Base-by-base conservation (phyloP, 2,113 vertebrate genomes). In the Osmerus mordax region DNA sequence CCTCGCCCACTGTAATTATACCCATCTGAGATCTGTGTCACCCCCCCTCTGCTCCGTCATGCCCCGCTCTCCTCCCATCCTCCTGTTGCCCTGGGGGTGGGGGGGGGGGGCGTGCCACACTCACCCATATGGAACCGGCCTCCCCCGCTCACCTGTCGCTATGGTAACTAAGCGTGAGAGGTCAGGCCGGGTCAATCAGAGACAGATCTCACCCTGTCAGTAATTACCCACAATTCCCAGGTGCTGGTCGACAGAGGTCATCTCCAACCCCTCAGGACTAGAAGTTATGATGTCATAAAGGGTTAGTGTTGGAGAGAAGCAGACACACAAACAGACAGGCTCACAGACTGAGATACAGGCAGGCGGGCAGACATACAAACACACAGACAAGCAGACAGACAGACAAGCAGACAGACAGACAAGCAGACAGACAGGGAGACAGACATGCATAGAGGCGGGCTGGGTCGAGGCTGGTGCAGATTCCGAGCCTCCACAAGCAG, bases 171-270 rank as follows among this genome's bases (percentile, higher is more conserved):
- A 84, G 74, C 77, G 29, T 13, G 29, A 1, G 15, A 71, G 84
- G 88, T 90, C 83, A 87, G 75, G 77, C 18, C 3, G 32, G 87
- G 86, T 90, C 87, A 90, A 87, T 80, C 79, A 74, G 80, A 83
- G 84, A 88, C 85, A 88, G 84, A 82, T 79, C 47, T 61, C 25
- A 21, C 61, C 83, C 88, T 89, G 88, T 83, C 83, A 88, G 89
- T 85, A 88, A 89, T 90, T 88, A 88, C 80, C 80, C 73, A 84
- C 21, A 76, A 71, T 78, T 80, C 87, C 83, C 32, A 72, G 81
- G 85, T 3, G n/a, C 73, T 78, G n/a, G n/a, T 78, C 25, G 59
- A 61, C 59, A 61, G 59, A 12, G 59, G 36, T 41, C 36, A 41
- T 6, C 36, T 9, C 36, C 36, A 41, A 41, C 36, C 36, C 36